Conservation (phyloP, 2,797 vertebrate species). For the Sarcoramphus papa region DNA sequence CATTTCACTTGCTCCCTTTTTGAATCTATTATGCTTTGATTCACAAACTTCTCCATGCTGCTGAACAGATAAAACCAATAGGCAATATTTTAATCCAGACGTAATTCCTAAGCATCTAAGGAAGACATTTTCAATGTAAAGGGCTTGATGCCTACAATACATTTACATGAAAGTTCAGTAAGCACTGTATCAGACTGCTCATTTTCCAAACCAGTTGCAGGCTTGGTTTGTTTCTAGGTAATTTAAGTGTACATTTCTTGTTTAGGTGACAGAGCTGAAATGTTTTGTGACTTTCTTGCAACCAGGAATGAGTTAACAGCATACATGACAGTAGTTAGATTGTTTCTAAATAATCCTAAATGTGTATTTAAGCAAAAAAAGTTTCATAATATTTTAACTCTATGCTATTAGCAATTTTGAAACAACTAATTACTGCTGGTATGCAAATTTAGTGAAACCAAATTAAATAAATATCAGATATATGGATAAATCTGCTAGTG, state of each 20-base stretch:
- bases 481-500: conserved; percentile 2
- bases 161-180: background rate
- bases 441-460: conserved; percentile 48
- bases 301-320: background rate
- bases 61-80: background rate
- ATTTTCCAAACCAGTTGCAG: conserved; percentile 29
- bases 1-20: background rate
- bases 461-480: conserved; percentile 60
- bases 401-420: conserved; percentile 47
- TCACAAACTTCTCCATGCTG: background rate
- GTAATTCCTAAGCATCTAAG: background rate
- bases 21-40: background rate
- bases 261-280: background rate
- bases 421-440: conserved; percentile 53
- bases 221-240: conserved; percentile 30
- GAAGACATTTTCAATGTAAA: background rate
- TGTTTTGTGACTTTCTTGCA: background rate
- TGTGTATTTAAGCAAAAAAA: background rate
- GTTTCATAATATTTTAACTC: conserved; percentile 16
- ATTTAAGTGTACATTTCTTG: conserved; percentile 2
- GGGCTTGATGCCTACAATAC: background rate
- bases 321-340: background rate
- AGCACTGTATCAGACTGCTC: background rate
- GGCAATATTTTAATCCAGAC: conserved; percentile 6
- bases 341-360: conserved; percentile 27